Conservation (phyloP, 1,140 invertebrate species). For the Spodoptera litura region DNA sequence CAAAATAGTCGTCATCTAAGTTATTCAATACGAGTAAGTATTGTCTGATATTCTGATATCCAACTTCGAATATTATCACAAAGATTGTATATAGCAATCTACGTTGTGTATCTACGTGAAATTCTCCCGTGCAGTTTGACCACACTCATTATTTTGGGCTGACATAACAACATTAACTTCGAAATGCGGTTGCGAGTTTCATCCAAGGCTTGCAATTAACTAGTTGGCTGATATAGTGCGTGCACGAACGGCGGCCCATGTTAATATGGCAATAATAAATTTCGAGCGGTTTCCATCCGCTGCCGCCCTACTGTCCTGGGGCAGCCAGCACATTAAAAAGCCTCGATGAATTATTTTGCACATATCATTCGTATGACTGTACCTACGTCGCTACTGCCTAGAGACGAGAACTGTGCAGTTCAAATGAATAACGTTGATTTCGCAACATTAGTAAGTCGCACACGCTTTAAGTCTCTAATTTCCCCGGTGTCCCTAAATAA, state of each 20-base stretch:
- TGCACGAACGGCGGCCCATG: constrained; percentile 60
- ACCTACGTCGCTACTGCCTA: constrained; percentile 14
- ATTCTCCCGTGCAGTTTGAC: constrained; percentile 52
- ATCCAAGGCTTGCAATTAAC: constrained; percentile 79
- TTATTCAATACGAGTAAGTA: background rate
- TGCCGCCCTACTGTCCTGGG: constrained; percentile 55
- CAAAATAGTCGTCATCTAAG: background rate
- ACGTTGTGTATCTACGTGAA: constrained; percentile 2
- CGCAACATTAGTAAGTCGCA: constrained; percentile 49
- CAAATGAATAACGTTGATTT: constrained; percentile 64
- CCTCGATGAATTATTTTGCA: constrained; percentile 71
- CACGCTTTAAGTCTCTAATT: constrained; percentile 65
- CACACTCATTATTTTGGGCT: constrained; percentile 72
- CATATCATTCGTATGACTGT: constrained; percentile 54
- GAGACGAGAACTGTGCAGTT: constrained; percentile 23
- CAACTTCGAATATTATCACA: background rate
- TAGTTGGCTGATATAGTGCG: constrained; percentile 75
- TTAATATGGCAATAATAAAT: constrained; percentile 83
- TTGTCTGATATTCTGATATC: background rate
- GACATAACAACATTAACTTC: constrained; percentile 76
- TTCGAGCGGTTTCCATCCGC: constrained; percentile 72
- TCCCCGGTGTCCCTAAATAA: constrained; percentile 72
- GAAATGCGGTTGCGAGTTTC: constrained; percentile 78
- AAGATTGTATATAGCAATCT: constrained; percentile 5
- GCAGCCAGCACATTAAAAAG: constrained; percentile 68